These are phyloP conservation scores for Melitaea athalia DNA, from an alignment of 2,888 invertebrate species.

Conservation along the genomic window DNA sequence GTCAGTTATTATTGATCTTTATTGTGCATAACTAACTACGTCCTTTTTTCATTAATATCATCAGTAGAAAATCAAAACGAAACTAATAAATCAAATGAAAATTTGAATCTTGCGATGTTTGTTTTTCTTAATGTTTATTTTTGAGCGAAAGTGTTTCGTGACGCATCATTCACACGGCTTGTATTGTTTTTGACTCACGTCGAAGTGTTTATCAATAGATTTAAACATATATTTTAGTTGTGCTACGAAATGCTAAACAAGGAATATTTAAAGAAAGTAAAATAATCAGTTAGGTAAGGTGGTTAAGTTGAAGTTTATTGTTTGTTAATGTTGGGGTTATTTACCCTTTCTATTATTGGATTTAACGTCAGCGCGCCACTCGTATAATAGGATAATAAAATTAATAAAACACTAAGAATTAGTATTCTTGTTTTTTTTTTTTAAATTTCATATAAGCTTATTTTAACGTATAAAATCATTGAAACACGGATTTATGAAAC, in stretches of 20 bases:
- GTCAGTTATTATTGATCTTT: background rate
- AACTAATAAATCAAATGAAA: background rate
- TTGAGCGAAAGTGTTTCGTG: conserved; percentile 9
- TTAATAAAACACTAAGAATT: background rate
- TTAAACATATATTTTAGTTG: background rate
- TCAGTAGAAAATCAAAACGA: background rate
- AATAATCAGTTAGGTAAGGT: background rate
- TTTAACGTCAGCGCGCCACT: conserved; percentile 4
- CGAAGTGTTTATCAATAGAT: background rate
- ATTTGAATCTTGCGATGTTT: background rate
- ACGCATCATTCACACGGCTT: background rate
- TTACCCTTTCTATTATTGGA: conserved; percentile 38
- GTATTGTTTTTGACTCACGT: background rate
- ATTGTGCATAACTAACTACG: background rate
- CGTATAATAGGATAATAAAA: background rate
- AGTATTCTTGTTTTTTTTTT: background rate
- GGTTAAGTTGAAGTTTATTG: background rate
- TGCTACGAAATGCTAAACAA: background rate
- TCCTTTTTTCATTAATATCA: background rate
- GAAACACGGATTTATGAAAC: too few species aligned
- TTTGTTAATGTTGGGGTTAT: conserved; percentile 23
- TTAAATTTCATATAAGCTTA: background rate
- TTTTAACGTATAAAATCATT: too few species aligned
- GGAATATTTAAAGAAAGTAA: conserved; percentile 4
- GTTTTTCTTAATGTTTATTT: background rate